Base-by-base conservation (phyloP, 2,113 vertebrate species). In the Rhipidura dahli region DNA sequence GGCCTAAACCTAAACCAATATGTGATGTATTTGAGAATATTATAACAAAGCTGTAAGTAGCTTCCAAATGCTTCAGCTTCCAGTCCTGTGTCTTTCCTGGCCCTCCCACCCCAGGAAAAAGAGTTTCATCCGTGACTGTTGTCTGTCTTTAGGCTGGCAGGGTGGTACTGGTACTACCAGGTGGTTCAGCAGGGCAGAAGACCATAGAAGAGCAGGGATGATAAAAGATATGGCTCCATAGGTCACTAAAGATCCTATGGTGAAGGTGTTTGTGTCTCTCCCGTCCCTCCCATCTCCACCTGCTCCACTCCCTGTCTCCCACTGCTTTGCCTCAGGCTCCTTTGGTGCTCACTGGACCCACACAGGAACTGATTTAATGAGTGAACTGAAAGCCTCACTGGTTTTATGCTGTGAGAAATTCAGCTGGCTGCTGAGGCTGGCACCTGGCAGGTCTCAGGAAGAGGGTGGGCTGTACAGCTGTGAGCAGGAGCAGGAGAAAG, bases 351-450 rank as follows among this genome's bases (percentile, higher is more conserved):
- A 2, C 33, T 60, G 37, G n/a, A 65, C 12, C 30, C 3, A 0
- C 0, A 0, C 0, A 49, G 35, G 57, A 82, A 26, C 23, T 2
- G 35, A 63, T 87, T 59, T 45, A 81, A 39, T 27, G 20, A 59
- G 14, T 42, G 40, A 56, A 16, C 15, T 60, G 81, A 77, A 86
- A 89, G 28, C 54, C 45, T 72, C 30, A 3, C 24, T 64, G 7
- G 11, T 64, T 76, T 51, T 27, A 11, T 37, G 21, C 57, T 47
- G 49, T 69, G n/a, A 24, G 33, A 44, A 80, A 73, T 44, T 72
- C 31, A 33, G 0, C 8, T 2, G 5, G 13, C 40, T 77, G 51
- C 70, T 57, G 22, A n/a, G 50, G 70, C 18, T 51, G 45, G 53
- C 47, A 28, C 35, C 30, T 60, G n/a, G 45, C n/a, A 81, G 40